phyloP scores from a whole-genome alignment of 2,113 vertebrate species.

The Columba janthina region DNA sequence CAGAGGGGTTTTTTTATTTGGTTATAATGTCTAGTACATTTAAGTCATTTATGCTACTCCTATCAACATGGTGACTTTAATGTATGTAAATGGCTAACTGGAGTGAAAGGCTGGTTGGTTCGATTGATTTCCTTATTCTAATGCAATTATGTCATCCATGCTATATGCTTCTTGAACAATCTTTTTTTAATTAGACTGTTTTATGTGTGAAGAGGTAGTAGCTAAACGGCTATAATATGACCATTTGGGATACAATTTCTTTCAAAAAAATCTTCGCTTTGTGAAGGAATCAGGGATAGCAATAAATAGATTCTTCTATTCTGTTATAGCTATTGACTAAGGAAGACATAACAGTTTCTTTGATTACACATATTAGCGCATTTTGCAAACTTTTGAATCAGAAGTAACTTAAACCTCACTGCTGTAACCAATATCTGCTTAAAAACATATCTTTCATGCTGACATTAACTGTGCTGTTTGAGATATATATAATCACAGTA shows the following conservation, averaged over 20 bases:
- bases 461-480: not conserved
- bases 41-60: slow-evolving; percentile 16
- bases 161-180: slow-evolving; percentile 36
- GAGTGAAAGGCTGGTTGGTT: not conserved
- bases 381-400: not conserved
- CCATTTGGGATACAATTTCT: not conserved
- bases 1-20: not conserved
- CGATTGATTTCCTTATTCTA: slow-evolving; percentile 8
- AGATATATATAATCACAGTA: not conserved
- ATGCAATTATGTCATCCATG: slow-evolving; percentile 44
- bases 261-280: not conserved
- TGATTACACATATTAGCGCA: not conserved
- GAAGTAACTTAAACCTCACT: not conserved
- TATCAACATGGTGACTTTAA: slow-evolving; percentile 38
- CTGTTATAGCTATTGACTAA: not conserved
- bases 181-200: not conserved
- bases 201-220: not conserved
- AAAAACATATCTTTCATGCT: not conserved
- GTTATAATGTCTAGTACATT: not conserved
- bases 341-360: not conserved
- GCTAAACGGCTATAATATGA: not conserved
- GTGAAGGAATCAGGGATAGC: not conserved
- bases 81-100: slow-evolving; percentile 39
- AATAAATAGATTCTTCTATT: not conserved
- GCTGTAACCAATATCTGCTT: not conserved